Percentiles rank a stretch among this genome's conserved stretches.
These are phyloP conservation scores for Sus cebifrons DNA, from an alignment of 2,797 vertebrate genomes.

Conservation along the genomic window DNA sequence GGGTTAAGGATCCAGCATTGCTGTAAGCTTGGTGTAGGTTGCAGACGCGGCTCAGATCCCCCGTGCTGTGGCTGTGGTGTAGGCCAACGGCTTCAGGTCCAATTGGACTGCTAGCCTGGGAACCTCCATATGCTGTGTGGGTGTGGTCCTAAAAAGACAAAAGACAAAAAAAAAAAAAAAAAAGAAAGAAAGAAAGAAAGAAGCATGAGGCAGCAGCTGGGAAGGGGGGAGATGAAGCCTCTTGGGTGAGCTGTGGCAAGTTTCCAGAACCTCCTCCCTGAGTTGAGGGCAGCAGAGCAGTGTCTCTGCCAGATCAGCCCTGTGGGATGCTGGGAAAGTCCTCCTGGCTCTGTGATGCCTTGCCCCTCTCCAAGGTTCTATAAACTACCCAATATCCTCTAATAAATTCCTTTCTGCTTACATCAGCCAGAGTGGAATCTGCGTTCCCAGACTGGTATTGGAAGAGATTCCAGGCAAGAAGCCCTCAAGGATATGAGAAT, in stretches of 20 bases:
- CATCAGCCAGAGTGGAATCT: slow-evolving; percentile 65
- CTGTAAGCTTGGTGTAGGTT: too few relatives aligned
- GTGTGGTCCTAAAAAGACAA: too few relatives aligned
- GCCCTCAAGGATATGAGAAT: slow-evolving; percentile 67
- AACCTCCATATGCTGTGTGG: too few relatives aligned
- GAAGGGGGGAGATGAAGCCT: neutral
- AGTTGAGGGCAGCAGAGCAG: neutral
- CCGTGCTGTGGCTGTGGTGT: too few relatives aligned
- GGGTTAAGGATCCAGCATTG: too few relatives aligned
- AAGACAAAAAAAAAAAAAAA: neutral
- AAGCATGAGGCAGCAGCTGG: neutral
- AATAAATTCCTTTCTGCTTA: slow-evolving; percentile 75
- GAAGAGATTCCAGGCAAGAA: slow-evolving; percentile 69
- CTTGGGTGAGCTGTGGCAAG: neutral
- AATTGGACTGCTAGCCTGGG: too few relatives aligned
- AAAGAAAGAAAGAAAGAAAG: neutral
- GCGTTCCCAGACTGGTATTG: slow-evolving; percentile 55
- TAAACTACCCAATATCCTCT: slow-evolving; percentile 59
- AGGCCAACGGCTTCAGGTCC: too few relatives aligned
- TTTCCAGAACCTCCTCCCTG: neutral
- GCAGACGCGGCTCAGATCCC: too few relatives aligned
- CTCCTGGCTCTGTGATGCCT: neutral
- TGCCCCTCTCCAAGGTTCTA: slow-evolving; percentile 37
- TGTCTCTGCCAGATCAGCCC: neutral
- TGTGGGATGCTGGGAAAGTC: neutral